These are phyloP conservation scores for Heptranchias perlo DNA, from an alignment of 2,113 vertebrate species.

Conservation along the genomic window DNA sequence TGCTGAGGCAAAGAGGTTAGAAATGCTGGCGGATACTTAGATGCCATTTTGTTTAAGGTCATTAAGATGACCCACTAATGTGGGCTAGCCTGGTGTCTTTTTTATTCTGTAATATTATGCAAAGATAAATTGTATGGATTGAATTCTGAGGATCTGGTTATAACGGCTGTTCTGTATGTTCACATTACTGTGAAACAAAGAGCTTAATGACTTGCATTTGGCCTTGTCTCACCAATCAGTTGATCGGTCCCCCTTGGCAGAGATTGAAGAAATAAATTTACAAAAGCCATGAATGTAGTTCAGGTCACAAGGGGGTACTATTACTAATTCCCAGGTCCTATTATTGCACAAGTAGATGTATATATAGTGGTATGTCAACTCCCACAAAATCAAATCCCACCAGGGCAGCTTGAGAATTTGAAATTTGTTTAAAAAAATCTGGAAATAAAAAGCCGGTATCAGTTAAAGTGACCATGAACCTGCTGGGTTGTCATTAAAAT, in stretches of 20 bases:
- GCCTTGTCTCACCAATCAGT: background rate
- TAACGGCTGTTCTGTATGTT: background rate
- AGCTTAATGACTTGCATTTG: background rate
- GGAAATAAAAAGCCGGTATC: too few species aligned
- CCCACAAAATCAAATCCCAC: background rate
- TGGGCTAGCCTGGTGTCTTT: background rate
- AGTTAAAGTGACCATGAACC: background rate
- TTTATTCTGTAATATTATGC: background rate
- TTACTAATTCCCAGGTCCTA: background rate
- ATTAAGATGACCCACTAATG: background rate
- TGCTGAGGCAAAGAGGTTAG: background rate
- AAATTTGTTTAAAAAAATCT: background rate
- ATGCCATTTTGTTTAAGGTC: background rate
- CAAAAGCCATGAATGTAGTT: background rate
- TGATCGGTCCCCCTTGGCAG: background rate
- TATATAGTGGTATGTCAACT: background rate
- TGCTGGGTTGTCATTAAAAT: background rate
- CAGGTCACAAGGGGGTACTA: background rate
- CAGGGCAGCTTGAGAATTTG: background rate
- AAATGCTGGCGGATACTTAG: background rate
- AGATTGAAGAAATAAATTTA: background rate
- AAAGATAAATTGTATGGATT: background rate
- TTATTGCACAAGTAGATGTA: background rate
- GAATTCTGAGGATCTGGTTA: background rate
- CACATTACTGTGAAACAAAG: background rate